Conservation (phyloP, 2,113 vertebrate species). For the Gymnogyps californianus region DNA sequence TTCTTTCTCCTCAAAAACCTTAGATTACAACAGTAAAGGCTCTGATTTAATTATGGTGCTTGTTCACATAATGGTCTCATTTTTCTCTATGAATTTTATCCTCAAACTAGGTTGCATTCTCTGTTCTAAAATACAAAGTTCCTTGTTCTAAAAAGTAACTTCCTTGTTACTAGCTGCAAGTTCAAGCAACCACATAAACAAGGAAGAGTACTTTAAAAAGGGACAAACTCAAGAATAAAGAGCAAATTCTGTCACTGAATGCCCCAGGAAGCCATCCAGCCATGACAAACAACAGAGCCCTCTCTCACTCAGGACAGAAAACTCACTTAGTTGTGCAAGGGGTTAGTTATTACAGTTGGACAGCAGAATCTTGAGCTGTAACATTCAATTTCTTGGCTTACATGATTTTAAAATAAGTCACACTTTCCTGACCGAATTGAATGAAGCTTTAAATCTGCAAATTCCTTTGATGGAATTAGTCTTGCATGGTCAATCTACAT, state of each 20-base stretch:
- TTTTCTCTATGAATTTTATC: not conserved
- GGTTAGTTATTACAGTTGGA: not conserved
- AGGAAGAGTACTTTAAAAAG: not conserved
- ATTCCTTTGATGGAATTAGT: not conserved
- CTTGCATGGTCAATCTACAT: not conserved
- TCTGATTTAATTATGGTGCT: not conserved
- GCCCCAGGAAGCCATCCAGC: not conserved
- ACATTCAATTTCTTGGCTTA: not conserved
- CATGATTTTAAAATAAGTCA: not conserved
- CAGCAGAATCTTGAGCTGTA: not conserved
- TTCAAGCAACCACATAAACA: not conserved
- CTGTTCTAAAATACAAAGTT: not conserved
- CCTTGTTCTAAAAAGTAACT: not conserved
- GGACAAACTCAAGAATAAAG: not conserved
- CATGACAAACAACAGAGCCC: not conserved
- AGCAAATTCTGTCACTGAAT: not conserved
- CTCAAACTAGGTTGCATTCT: not conserved
- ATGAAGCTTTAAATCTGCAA: not conserved
- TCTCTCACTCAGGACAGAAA: not conserved
- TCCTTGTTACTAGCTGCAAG: not conserved
- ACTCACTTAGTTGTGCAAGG: not conserved
- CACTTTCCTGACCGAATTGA: not conserved
- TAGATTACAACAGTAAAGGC: not conserved
- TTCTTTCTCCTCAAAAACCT: not conserved
- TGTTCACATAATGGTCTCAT: not conserved